Conservation (phyloP, 1,140 invertebrate species). For the Grapholita molesta region DNA sequence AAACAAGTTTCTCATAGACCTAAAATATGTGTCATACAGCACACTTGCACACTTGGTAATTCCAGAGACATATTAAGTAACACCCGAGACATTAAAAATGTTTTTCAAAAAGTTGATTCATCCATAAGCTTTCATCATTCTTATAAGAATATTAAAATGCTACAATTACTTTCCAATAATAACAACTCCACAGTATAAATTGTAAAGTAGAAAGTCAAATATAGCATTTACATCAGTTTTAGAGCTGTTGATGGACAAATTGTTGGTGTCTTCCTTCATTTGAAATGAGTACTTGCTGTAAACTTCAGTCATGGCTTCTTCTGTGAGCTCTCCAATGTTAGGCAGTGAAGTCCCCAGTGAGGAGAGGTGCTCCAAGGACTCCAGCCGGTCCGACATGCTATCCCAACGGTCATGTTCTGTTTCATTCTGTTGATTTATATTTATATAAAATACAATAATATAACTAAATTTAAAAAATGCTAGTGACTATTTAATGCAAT, state of each 20-base stretch:
- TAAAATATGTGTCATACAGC: no score
- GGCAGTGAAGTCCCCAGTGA: slow-evolving; percentile 34
- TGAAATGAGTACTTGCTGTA: slow-evolving; percentile 67
- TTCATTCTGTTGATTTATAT: slow-evolving; percentile 42
- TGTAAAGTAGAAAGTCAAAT: slow-evolving; percentile 5
- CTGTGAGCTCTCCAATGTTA: slow-evolving; percentile 45
- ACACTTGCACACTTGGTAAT: no score
- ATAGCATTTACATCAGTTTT: slow-evolving; percentile 45
- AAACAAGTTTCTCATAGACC: no score
- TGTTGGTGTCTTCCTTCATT: slow-evolving; percentile 59
- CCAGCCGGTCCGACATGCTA: slow-evolving; percentile 46
- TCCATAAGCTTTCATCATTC: no score
- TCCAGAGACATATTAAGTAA: no score
- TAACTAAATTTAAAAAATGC: not conserved
- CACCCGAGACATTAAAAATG: no score
- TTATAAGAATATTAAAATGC: no score
- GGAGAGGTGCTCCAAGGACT: slow-evolving; percentile 60
- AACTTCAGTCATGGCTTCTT: slow-evolving; percentile 63
- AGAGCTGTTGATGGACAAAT: slow-evolving; percentile 54
- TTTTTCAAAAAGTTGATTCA: no score
- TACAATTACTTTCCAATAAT: no score
- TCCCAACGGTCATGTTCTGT: slow-evolving; percentile 39
- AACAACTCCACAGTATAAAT: no score
- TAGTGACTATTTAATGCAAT: not conserved
- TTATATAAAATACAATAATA: not conserved